These are phyloP conservation scores for Hemichromis elongatus DNA, from an alignment of 2,113 vertebrate species.

Conservation along the genomic window DNA sequence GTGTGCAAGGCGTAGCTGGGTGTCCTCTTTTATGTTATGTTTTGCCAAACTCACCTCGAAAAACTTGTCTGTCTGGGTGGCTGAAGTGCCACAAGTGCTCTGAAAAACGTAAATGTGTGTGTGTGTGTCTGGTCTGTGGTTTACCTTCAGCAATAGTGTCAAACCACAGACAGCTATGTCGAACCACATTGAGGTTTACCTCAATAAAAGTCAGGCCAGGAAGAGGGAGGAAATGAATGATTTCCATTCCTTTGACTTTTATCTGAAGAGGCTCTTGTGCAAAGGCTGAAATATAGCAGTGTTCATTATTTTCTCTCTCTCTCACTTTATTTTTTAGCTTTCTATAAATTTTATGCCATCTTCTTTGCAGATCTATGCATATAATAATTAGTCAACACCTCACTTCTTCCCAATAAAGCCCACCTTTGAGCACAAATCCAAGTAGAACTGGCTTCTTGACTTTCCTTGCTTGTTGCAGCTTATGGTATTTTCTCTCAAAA, in stretches of 20 bases:
- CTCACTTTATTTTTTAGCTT: not conserved
- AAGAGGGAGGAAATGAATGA: constrained; percentile 5
- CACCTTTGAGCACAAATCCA: not conserved
- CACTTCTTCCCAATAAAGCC: not conserved
- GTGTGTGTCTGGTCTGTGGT: constrained; percentile 27
- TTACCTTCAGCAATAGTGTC: constrained; percentile 30
- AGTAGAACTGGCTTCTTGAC: not conserved
- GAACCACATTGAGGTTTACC: constrained; percentile 37
- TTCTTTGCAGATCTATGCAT: not conserved
- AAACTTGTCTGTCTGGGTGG: not conserved
- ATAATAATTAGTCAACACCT: not conserved
- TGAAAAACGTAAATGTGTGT: not conserved
- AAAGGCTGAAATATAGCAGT: not conserved
- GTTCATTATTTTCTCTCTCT: not conserved
- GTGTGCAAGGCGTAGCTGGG: constrained; percentile 21
- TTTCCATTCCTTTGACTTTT: constrained; percentile 9
- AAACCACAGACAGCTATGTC: constrained; percentile 52
- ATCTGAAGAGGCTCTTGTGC: not conserved
- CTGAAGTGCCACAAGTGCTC: not conserved
- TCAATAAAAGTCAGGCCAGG: constrained; percentile 20
- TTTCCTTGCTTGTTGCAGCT: constrained; percentile 9
- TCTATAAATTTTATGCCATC: not conserved
- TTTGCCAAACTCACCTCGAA: not conserved
- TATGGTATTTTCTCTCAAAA: constrained; percentile 14
- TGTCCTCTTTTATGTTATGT: not conserved